Percentiles rank a stretch among this genome's conserved stretches.
phyloP scores from a whole-genome alignment of 2,888 invertebrate species.

The Andricus quercusramuli region DNA sequence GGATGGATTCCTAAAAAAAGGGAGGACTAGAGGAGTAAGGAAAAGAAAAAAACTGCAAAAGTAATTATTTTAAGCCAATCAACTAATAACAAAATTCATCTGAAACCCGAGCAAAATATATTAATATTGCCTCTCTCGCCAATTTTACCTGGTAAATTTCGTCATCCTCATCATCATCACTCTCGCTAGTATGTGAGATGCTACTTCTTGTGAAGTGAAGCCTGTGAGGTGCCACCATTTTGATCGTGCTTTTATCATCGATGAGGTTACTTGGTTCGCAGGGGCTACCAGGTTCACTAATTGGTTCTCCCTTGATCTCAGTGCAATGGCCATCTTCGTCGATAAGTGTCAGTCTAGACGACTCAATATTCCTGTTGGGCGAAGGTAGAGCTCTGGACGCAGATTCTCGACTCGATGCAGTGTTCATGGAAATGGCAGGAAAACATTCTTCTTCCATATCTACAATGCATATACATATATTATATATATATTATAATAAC shows the following conservation, averaged over 20 bases:
- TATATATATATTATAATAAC: neutral
- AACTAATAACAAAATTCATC: too few relatives aligned
- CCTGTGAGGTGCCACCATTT: constrained; percentile 70
- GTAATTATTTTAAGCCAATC: too few relatives aligned
- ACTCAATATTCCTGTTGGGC: constrained; percentile 41
- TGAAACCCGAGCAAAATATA: too few relatives aligned
- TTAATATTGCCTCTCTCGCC: neutral
- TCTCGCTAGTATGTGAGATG: constrained; percentile 68
- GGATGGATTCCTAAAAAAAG: too few relatives aligned
- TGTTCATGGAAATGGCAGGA: constrained; percentile 88
- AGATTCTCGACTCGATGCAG: constrained; percentile 78
- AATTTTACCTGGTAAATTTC: constrained; percentile 70
- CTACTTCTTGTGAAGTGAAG: constrained; percentile 65
- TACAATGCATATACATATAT: constrained; percentile 69
- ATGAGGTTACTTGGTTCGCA: constrained; percentile 81
- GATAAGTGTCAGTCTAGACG: constrained; percentile 44
- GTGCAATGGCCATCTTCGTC: constrained; percentile 62
- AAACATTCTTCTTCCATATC: constrained; percentile 96
- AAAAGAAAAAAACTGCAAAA: too few relatives aligned
- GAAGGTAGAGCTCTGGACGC: constrained; percentile 56
- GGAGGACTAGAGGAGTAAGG: too few relatives aligned
- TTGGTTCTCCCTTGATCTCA: constrained; percentile 88
- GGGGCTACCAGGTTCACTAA: constrained; percentile 87
- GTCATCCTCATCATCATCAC: constrained; percentile 75
- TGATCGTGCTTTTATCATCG: constrained; percentile 67